These are phyloP conservation scores for Phengaris alcon DNA, from an alignment of 2,888 invertebrate genomes.

Conservation along the genomic window DNA sequence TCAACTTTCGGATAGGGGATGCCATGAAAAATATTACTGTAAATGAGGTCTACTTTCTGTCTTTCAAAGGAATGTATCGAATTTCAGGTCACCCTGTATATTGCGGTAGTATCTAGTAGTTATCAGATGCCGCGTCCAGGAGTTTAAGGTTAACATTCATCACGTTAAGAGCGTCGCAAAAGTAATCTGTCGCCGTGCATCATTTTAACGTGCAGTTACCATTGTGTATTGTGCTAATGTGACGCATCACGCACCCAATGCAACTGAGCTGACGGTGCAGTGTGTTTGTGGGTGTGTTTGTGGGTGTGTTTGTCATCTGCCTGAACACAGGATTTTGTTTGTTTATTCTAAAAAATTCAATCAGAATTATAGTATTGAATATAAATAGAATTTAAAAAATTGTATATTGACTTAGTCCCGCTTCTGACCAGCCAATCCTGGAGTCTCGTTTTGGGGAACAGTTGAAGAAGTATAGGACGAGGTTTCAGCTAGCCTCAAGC, in stretches of 20 bases:
- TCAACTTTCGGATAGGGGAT: no score
- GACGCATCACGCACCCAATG: background rate
- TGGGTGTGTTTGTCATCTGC: background rate
- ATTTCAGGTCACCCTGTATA: no score
- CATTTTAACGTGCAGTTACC: constrained; percentile 37
- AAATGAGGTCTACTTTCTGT: no score
- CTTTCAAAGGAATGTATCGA: no score
- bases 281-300: background rate
- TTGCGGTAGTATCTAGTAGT: background rate
- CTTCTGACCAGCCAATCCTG: no score
- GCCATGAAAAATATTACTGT: no score
- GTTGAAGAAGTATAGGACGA: no score
- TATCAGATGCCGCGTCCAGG: background rate
- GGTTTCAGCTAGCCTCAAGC: no score
- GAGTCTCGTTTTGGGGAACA: no score
- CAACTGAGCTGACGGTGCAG: background rate
- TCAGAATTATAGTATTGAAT: no score
- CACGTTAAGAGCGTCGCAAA: constrained; percentile 32
- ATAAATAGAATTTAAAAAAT: no score
- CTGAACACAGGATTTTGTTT: background rate
- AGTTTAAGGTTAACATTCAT: constrained; percentile 24
- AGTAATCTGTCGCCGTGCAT: constrained; percentile 37
- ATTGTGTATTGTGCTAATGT: constrained; percentile 20
- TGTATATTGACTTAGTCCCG: no score
- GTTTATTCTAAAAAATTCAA: background rate